Conservation (phyloP, 2,113 vertebrate genomes). For the rat (Rattus norvegicus) region GRCr8 NC_086022.1:90776001-90776500, state of each 20-base stretch:
- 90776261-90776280: background rate
- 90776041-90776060: background rate
- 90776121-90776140: background rate
- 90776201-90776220: background rate
- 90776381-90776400: background rate
- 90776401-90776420: background rate
- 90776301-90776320: background rate
- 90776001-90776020: background rate
- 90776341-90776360: background rate
- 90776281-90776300: background rate
- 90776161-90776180: background rate
- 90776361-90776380: background rate
- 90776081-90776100: background rate
- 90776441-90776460: background rate
- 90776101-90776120: background rate
- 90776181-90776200: background rate
- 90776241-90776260: background rate
- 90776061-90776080: background rate
- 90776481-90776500: background rate
- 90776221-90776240: background rate
- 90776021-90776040: background rate
- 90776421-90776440: background rate
- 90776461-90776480: no score
- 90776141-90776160: background rate
- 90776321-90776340: background rate